Percentiles rank a stretch among this genome's conserved stretches.
Evolutionary conservation across 2,113 vertebrate genomes (phyloP).

Genomic region (Pedetes capensis): DNA sequence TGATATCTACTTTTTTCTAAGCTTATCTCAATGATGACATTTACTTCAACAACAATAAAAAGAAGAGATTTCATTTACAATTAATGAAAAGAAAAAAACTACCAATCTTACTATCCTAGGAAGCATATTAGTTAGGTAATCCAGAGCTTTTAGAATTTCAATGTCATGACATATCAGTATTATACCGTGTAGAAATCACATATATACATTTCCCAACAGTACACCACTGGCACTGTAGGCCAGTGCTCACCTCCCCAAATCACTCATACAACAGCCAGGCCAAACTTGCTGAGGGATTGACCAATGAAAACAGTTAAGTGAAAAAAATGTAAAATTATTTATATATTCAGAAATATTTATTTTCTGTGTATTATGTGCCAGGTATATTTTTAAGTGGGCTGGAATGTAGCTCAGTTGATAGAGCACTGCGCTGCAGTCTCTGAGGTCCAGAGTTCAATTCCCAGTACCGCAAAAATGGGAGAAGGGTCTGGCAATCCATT

Average conservation of each 20-base stretch:
- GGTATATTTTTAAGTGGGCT: no score
- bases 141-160: not conserved
- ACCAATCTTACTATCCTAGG: not conserved
- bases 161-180: not conserved
- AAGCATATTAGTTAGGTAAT: not conserved
- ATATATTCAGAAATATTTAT: not conserved
- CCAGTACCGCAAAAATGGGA: no score
- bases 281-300: not conserved
- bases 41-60: not conserved
- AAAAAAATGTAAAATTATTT: not conserved
- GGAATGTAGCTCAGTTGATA: no score
- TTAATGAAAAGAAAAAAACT: constrained; percentile 13
- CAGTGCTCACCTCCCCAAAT: not conserved
- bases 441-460: no score
- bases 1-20: not conserved
- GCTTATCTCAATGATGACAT: not conserved
- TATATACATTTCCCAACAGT: not conserved
- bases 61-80: constrained; percentile 10
- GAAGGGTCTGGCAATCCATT: no score
- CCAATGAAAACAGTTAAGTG: not conserved
- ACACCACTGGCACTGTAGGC: not conserved
- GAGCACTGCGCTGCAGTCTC: no score
- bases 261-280: not conserved
- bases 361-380: not conserved
- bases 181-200: not conserved